Evolutionary conservation across 2,888 invertebrate species (phyloP), one percentile per base, ranked within the genome.

Genomic region (Kryphioiulus occultus): DNA sequence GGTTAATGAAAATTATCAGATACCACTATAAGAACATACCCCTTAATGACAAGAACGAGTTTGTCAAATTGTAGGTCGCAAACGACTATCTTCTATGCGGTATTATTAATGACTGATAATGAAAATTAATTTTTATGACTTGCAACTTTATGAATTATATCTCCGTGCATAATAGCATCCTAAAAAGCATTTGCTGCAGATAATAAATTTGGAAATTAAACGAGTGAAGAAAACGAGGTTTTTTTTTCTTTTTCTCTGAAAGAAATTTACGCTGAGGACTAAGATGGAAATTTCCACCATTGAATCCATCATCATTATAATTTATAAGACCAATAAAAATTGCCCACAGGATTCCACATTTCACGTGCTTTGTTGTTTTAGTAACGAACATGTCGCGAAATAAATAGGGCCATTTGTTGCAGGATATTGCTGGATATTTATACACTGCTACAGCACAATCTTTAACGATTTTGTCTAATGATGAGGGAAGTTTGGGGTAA

Each of bases 121-220:
- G 68, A 68, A 68, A 68, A 68, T 68, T 68, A 68, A 68, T 68
- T 68, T 68, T 68, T 68, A 68, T 68, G 68, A 68, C 68, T 68
- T 9, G 68, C 68, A 68, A 68, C 26, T 68, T 68, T 68, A 26
- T 68, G 68, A 68, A 68, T 68, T 68, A 68, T 68, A 68, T 68
- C 68, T 68, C 12, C n/a, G 26, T 68, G 68, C 68, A 68, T 68
- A 68, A 68, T 68, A 68, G 68, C 68, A 26, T 68, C 68, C 68
- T 68, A 68, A 68, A 68, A 68, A 68, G 68, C 68, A 68, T 68
- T 68, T 68, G 68, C 68, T 68, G 10, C 22, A 26, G 68, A 68
- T 68, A 68, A 68, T 68, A 68, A 68, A 68, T 26, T 68, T 26
- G 68, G 68, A 68, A 68, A 68, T 68, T 68, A 68, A 68, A 68